phyloP scores from a whole-genome alignment of 2,113 vertebrate genomes.

The Scomber colias region DNA sequence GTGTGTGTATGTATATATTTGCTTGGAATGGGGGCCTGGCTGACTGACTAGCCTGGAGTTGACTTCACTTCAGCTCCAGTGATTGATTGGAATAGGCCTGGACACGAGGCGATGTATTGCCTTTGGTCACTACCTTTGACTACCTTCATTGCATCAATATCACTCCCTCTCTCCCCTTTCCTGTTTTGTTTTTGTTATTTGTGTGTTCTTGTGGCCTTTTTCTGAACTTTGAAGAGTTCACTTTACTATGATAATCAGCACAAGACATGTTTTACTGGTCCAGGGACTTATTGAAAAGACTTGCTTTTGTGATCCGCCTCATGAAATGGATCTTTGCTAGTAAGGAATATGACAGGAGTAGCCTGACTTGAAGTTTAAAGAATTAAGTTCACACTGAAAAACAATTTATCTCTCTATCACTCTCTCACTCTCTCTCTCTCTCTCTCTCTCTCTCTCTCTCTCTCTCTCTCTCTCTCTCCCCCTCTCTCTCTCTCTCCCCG shows the following conservation, averaged over 20 bases:
- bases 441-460: slow-evolving; percentile 21
- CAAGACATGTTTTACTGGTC: neutral
- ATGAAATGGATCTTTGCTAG: slow-evolving; percentile 6
- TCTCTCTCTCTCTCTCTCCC: neutral
- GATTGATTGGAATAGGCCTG: slow-evolving; percentile 82
- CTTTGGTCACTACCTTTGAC: slow-evolving; percentile 79
- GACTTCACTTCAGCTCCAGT: slow-evolving; percentile 80
- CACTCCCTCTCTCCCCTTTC: slow-evolving; percentile 35
- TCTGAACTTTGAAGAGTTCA: slow-evolving; percentile 66
- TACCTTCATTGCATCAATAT: slow-evolving; percentile 80
- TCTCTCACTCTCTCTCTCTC: neutral
- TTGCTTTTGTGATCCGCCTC: slow-evolving; percentile 3
- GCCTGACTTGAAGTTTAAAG: slow-evolving; percentile 27
- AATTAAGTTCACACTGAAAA: slow-evolving; percentile 1
- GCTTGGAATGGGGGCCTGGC: slow-evolving; percentile 56
- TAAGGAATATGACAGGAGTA: neutral
- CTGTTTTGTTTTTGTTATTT: slow-evolving; percentile 41
- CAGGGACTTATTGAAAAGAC: slow-evolving; percentile 3
- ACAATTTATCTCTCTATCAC: slow-evolving; percentile 21
- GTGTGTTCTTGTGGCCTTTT: slow-evolving; percentile 56
- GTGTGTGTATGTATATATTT: slow-evolving; percentile 14
- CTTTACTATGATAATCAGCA: slow-evolving; percentile 54
- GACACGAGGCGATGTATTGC: slow-evolving; percentile 72
- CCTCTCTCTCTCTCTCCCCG: neutral
- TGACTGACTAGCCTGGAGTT: slow-evolving; percentile 77